These are phyloP conservation scores for Malacosoma neustria DNA, from an alignment of 2,888 invertebrate genomes.

Conservation along the genomic window DNA sequence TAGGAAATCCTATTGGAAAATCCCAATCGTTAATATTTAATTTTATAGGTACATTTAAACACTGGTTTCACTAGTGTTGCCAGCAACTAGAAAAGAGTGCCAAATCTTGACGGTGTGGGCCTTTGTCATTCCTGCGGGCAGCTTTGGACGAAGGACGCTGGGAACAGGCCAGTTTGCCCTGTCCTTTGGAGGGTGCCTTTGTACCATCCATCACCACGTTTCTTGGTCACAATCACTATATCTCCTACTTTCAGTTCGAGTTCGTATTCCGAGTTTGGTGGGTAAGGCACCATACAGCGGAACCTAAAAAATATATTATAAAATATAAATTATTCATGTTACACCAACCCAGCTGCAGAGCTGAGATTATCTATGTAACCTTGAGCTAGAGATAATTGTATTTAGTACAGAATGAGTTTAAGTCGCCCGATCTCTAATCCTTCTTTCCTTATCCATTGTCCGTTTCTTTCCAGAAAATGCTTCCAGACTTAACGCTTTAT, in stretches of 20 bases:
- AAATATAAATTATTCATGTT: no score
- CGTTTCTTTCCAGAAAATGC: no score
- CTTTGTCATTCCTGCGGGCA: slow-evolving; percentile 43
- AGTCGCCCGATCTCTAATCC: no score
- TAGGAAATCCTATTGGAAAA: no score
- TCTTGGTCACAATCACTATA: slow-evolving; percentile 92
- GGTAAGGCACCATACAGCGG: slow-evolving; percentile 94
- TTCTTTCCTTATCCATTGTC: no score
- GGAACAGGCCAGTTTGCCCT: slow-evolving; percentile 94
- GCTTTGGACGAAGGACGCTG: slow-evolving; percentile 93
- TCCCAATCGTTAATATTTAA: no score
- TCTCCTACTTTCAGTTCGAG: slow-evolving; percentile 92
- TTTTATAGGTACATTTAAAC: no score
- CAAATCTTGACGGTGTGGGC: slow-evolving; percentile 24
- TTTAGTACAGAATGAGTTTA: no score
- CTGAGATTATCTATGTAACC: no score
- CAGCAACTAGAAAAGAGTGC: slow-evolving; percentile 25
- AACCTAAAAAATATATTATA: slow-evolving; percentile 81
- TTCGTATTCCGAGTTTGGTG: slow-evolving; percentile 95
- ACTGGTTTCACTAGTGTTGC: neutral
- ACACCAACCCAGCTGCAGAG: no score
- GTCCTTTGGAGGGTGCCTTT: slow-evolving; percentile 93
- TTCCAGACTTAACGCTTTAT: no score
- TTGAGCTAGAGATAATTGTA: no score
- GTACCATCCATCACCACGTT: slow-evolving; percentile 96